A percentile compares a stretch with the other conserved stretches of the same genome.
These are phyloP conservation scores for Mola mola DNA, from an alignment of 2,113 vertebrate genomes.

Conservation along the genomic window DNA sequence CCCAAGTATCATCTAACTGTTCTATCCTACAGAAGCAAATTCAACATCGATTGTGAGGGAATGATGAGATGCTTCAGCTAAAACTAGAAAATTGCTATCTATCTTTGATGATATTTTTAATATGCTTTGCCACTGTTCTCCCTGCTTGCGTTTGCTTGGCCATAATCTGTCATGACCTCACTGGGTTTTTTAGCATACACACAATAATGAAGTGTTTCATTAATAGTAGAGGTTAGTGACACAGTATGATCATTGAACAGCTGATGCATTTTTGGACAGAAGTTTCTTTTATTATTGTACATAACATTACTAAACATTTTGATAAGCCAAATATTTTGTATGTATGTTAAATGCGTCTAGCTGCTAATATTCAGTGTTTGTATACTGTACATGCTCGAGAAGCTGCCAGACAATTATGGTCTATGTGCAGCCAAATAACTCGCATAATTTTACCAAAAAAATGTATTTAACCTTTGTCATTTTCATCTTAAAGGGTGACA, in stretches of 20 bases:
- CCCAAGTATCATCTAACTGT: background rate
- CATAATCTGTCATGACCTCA: constrained; percentile 21
- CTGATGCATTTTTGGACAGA: constrained; percentile 24
- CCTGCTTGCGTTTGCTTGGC: constrained; percentile 12
- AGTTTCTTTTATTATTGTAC: constrained; percentile 6
- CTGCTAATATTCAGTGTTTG: constrained; percentile 11
- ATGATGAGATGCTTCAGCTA: background rate
- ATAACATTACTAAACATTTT: constrained; percentile 3
- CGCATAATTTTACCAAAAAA: background rate
- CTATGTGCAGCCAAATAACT: constrained; percentile 2
- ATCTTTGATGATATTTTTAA: constrained; percentile 52
- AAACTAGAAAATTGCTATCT: constrained; percentile 9
- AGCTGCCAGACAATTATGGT: constrained; percentile 4
- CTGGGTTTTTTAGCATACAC: constrained; percentile 28
- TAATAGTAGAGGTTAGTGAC: constrained; percentile 4
- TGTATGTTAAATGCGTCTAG: constrained; percentile 6
- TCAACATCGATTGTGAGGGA: background rate
- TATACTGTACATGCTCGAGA: constrained; percentile 11
- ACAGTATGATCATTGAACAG: background rate
- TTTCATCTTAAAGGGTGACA: background rate
- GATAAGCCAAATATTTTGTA: constrained; percentile 15
- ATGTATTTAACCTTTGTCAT: background rate
- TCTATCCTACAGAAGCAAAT: background rate
- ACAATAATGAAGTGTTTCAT: constrained; percentile 32
- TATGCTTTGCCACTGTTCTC: background rate